Evolutionary conservation across 2,888 invertebrate genomes (phyloP).

Genomic region (Ctena decussata): DNA sequence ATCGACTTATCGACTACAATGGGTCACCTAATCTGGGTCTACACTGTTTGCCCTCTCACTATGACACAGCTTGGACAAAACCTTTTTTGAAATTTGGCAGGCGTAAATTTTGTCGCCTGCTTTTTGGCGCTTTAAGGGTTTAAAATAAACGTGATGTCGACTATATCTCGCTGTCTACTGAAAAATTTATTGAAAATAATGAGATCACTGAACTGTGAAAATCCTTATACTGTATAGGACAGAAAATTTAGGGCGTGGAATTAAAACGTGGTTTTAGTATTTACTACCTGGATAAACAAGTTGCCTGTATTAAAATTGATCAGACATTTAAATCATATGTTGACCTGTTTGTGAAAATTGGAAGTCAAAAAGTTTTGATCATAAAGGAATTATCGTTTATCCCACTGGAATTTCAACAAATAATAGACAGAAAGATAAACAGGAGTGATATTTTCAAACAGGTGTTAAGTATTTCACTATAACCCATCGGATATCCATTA

Average conservation of each 20-base stretch:
- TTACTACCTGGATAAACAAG: neutral
- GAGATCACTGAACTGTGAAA: constrained; percentile 18
- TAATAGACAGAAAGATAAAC: neutral
- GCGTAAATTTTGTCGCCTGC: no score
- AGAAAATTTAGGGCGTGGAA: constrained; percentile 2
- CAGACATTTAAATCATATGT: neutral
- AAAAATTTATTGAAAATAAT: constrained; percentile 23
- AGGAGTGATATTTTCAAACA: neutral
- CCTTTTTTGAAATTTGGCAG: no score
- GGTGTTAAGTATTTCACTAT: neutral
- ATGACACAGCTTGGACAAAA: no score
- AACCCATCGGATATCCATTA: neutral
- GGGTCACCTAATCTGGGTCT: no score
- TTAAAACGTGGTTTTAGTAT: neutral
- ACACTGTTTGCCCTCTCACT: no score
- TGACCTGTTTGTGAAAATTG: neutral
- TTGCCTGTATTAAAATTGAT: neutral
- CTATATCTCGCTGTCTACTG: neutral
- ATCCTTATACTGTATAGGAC: neutral
- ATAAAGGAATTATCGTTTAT: neutral
- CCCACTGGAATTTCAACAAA: neutral
- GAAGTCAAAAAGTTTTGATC: neutral
- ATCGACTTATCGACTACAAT: no score
- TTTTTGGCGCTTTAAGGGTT: no score
- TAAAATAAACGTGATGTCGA: neutral